phyloP scores from a whole-genome alignment of 1,140 invertebrate species.

The Pseudomyrmex concolor region DNA sequence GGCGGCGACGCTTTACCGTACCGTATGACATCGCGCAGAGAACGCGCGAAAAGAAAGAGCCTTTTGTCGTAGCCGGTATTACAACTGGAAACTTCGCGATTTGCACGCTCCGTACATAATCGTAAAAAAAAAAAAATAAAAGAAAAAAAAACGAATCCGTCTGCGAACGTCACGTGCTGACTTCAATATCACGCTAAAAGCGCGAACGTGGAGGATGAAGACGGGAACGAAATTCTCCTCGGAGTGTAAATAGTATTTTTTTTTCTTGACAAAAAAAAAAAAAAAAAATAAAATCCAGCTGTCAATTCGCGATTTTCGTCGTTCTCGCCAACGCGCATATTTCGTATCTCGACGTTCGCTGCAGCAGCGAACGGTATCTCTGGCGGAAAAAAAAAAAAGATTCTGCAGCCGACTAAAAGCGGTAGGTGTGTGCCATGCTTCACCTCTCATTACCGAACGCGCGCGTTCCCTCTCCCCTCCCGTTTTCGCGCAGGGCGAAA shows the following conservation, averaged over 20 bases:
- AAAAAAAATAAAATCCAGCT: neutral
- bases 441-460: constrained; percentile 27
- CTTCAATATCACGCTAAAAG: neutral
- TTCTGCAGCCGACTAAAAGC: neutral
- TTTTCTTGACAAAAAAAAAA: neutral
- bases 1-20: constrained; percentile 9
- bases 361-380: neutral
- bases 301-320: constrained; percentile 28
- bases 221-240: constrained; percentile 16
- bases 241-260: neutral
- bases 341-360: no score
- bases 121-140: constrained; percentile 4
- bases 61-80: constrained; percentile 39
- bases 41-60: constrained; percentile 21
- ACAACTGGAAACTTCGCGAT: constrained; percentile 35
- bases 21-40: neutral
- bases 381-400: neutral
- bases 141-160: neutral
- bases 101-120: constrained; percentile 46
- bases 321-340: no score
- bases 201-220: neutral
- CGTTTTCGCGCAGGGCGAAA: neutral
- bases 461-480: neutral
- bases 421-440: neutral
- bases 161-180: neutral